Evolutionary conservation across 2,888 invertebrate genomes (phyloP), one percentile per base, ranked within the genome.

Genomic region (Cheilosia urbana): DNA sequence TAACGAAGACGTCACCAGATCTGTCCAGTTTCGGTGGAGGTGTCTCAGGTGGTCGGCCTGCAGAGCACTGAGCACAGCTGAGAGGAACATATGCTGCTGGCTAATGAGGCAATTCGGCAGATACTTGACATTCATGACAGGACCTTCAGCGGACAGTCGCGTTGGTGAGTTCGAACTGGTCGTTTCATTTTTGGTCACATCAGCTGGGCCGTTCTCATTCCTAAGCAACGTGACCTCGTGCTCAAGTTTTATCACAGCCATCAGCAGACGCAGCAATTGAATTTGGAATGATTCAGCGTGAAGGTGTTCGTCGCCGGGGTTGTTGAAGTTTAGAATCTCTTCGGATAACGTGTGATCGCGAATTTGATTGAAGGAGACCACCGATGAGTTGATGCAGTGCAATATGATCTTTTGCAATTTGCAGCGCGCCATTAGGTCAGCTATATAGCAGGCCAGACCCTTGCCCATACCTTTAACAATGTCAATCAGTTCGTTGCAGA

Each of bases 401-500:
- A 97, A 93, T 58, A 96, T 93, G 27, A 96, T 95, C 83, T 97
- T 97, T 91, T 97, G 97, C 60, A 97, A 93, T 92, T 97, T 97
- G 89, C 96, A 96, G 87, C 96, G 95, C 3, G 94, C 93, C 89
- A 97, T 92, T 88, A 95, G 92, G 91, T 96, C 96, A 15, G 95
- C 95, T 84, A 96, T 95, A 90, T 96, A 97, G 88, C 95, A 95
- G 13, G 96, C 95, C 89, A 97, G 94, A 1, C 96, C 92, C 89
- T 95, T 95, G 0, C 96, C 96, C 91, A 96, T 96, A 88, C 96
- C 96, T 85, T 95, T 94, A 17, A 96, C 96, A 71, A 97, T 95
- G 37, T 94, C 94, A 68, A 95, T 94, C 30, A 97, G 91, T 90
- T 96, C 96, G 13, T 94, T 94, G 90, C 96, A 94, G 84, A 97